Conservation (phyloP, 2,797 vertebrate genomes). For the Enteromius radiatus region DNA sequence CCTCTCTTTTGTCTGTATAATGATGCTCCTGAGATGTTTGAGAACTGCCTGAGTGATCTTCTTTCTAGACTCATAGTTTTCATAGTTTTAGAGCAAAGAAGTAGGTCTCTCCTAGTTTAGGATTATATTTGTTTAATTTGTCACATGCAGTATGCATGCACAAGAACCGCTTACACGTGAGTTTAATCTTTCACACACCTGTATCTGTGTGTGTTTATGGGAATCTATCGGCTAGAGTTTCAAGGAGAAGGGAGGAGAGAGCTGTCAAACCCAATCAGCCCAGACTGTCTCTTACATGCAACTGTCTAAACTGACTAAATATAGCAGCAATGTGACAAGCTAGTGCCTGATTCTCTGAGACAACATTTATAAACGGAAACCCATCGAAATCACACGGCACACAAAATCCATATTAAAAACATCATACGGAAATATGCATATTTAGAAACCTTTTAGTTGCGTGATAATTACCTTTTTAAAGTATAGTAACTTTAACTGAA, state of each 20-base stretch:
- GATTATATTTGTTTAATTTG: not conserved
- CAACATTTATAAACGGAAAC: slow-evolving; percentile 67
- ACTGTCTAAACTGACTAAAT: slow-evolving; percentile 75
- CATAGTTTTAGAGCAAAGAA: not conserved
- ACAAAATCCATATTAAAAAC: slow-evolving; percentile 40
- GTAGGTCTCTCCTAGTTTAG: not conserved
- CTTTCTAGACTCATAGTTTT: not conserved
- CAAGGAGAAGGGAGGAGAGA: slow-evolving; percentile 59
- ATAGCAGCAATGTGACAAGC: slow-evolving; percentile 71
- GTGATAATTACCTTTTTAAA: slow-evolving; percentile 39
- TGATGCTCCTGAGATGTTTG: not conserved
- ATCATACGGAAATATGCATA: slow-evolving; percentile 23
- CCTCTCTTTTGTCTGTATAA: not conserved
- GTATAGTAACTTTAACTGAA: not conserved
- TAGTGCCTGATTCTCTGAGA: slow-evolving; percentile 62
- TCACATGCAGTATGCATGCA: not conserved
- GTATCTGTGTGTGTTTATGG: slow-evolving; percentile 1
- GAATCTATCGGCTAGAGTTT: slow-evolving; percentile 51
- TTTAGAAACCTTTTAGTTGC: not conserved
- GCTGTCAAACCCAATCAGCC: slow-evolving; percentile 75
- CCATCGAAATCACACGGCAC: slow-evolving; percentile 59
- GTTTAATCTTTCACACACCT: not conserved
- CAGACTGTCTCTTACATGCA: slow-evolving; percentile 65
- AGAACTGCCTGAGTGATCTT: not conserved
- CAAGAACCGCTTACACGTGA: not conserved